Evolutionary conservation across 2,797 vertebrate species (phyloP), one percentile per base, ranked within the genome.

Genomic region (Ispidina picta): DNA sequence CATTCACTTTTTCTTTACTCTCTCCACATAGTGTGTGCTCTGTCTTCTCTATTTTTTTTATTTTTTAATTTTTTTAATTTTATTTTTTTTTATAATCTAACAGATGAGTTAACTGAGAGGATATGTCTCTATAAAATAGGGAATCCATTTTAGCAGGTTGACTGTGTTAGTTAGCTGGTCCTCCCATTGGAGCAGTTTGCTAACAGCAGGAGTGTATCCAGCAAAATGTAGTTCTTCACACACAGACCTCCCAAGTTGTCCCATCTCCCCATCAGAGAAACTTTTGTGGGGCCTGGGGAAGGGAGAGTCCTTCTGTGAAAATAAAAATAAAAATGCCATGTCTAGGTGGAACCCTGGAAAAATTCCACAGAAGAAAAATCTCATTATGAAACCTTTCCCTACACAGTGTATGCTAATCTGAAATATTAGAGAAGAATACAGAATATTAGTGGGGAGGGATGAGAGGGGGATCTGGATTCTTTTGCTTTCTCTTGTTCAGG

Each of bases 201-300:
- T 83, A 95, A 94, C 90, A 96, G 95, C 90, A 93, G 90, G 95
- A 95, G 78, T 70, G 59, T 90, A 94, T 95, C 93, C 94, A 96
- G 89, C 76, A 86, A 91, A 93, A 94, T 68, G 55, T 12, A 91
- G 65, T 35, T 95, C 86, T 93, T 95, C 86, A 87, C 75, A 87
- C 75, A 82, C 76, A 93, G 94, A 96, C 96, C 94, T 96, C 96
- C 96, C 95, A 96, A 93, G 94, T 91, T 96, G 95, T 86, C 92
- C 92, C 92, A 91, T 94, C 89, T 96, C 86, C 94, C 88, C 83
- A 92, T 94, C 92, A 94, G 89, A 89, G 82, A 81, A 94, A 88
- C 90, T 87, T 89, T 65, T 92, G 82, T 89, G 85, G 76, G 88
- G 93, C 68, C 90, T 90, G 72, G 79, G 83, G 92, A 96, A 96